Evolutionary conservation across 2,797 vertebrate species (phyloP).

Genomic region (Sebastes variabilis): DNA sequence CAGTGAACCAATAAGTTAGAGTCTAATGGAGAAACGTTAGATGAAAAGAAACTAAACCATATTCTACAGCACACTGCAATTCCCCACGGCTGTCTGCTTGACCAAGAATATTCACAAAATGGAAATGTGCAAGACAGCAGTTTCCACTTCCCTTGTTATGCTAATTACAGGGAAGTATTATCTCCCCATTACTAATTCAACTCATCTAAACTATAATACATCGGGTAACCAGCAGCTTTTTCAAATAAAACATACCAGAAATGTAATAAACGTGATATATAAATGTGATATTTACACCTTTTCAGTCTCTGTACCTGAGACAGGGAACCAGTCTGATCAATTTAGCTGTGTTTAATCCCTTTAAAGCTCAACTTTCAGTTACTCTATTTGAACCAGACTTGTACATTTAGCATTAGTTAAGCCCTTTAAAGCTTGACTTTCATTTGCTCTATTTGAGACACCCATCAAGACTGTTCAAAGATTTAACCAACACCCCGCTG

Average conservation of each 20-base stretch:
- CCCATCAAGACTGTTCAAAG: conserved; percentile 4
- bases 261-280: not conserved
- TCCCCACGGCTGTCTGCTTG: conserved; percentile 47
- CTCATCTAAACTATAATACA: not conserved
- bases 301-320: not conserved
- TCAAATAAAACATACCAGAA: not conserved
- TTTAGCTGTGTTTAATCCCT: not conserved
- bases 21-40: conserved; percentile 4
- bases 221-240: not conserved
- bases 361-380: not conserved
- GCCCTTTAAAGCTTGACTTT: conserved; percentile 2
- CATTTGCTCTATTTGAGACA: not conserved
- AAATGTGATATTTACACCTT: not conserved
- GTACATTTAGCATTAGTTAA: not conserved
- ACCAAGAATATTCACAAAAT: conserved; percentile 50
- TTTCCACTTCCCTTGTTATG: conserved; percentile 12
- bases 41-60: conserved; percentile 44
- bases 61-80: conserved; percentile 42
- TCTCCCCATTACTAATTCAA: not conserved
- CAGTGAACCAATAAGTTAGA: not conserved
- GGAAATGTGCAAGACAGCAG: conserved; percentile 39
- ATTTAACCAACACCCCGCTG: conserved; percentile 12
- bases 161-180: conserved; percentile 3
- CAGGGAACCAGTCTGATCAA: not conserved
- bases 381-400: not conserved